Evolutionary conservation across 2,888 invertebrate species (phyloP).

Genomic region (Nephrotoma flavescens): DNA sequence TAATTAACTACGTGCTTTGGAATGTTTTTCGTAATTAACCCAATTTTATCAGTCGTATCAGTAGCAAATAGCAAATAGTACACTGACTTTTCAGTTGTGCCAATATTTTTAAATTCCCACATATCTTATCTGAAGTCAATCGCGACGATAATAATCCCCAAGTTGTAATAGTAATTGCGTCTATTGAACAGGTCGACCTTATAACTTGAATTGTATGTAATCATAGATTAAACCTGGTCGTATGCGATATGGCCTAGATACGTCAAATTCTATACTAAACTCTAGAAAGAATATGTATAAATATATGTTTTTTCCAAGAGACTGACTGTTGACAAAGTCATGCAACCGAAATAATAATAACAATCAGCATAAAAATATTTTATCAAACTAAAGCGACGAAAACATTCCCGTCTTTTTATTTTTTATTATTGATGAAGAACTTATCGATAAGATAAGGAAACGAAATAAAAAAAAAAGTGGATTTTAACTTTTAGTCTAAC

Average conservation of each 20-base stretch:
- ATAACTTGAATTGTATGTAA: background rate
- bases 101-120: background rate
- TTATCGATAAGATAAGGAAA: background rate
- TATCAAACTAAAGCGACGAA: background rate
- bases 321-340: background rate
- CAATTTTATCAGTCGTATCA: no score
- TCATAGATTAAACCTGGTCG: background rate
- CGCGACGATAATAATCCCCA: background rate
- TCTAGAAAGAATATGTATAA: background rate
- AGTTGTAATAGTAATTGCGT: background rate
- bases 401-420: background rate
- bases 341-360: background rate
- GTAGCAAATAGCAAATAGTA: no score
- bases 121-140: background rate
- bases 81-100: no score
- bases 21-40: no score
- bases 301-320: background rate
- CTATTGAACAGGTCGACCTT: background rate
- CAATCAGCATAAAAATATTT: background rate
- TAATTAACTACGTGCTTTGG: no score
- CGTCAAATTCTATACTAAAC: background rate
- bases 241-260: background rate
- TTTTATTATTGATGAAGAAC: background rate
- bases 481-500: background rate
- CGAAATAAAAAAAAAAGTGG: background rate